Conservation (phyloP, 2,113 vertebrate genomes). For the Cervus canadensis region DNA sequence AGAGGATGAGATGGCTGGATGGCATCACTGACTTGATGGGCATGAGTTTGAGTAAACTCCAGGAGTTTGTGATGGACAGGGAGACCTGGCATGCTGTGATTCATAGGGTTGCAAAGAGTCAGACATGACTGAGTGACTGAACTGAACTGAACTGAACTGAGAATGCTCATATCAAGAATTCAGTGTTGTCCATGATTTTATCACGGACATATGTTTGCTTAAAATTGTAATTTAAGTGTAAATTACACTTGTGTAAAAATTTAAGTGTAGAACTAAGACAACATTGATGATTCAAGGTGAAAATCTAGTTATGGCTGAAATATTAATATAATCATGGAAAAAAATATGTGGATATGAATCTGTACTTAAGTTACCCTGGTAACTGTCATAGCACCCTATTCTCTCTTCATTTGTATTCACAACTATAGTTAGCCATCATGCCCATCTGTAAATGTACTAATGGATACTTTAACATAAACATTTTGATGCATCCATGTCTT, state of each 20-base stretch:
- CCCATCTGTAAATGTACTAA: not conserved
- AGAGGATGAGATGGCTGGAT: no score
- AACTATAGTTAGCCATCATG: not conserved
- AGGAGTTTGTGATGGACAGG: no score
- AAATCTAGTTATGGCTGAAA: not conserved
- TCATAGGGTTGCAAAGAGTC: no score
- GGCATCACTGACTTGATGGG: no score
- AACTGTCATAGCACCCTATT: not conserved
- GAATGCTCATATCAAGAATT: not conserved
- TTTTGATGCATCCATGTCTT: not conserved
- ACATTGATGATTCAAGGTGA: not conserved
- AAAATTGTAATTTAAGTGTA: not conserved
- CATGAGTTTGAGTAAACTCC: no score
- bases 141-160: not conserved
- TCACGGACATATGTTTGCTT: not conserved
- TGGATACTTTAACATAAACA: not conserved
- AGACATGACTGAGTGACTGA: no score
- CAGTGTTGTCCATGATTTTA: conserved; percentile 8
- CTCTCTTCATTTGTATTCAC: not conserved
- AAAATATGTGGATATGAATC: not conserved
- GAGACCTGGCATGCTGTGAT: no score
- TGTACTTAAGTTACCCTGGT: not conserved
- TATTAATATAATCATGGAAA: not conserved
- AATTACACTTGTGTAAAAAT: not conserved
- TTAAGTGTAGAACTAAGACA: not conserved